phyloP scores from a whole-genome alignment of 2,888 invertebrate genomes.

The Fissipunctia ypsillon region DNA sequence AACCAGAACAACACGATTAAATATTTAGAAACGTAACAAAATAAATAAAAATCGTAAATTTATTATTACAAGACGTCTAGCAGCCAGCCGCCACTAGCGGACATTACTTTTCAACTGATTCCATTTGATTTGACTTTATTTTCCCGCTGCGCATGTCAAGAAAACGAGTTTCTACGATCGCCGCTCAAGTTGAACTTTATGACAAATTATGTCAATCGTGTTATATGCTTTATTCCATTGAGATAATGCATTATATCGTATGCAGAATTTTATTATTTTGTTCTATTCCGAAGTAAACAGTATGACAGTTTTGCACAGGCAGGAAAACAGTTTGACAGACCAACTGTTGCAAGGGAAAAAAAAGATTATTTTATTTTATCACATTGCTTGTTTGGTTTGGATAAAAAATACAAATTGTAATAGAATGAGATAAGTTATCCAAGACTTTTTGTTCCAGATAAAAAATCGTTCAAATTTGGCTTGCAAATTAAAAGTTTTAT shows the following conservation, averaged over 20 bases:
- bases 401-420: not conserved
- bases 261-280: not conserved
- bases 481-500: not conserved
- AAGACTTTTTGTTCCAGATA: not conserved
- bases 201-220: not conserved
- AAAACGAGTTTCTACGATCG: slow-evolving; percentile 39
- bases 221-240: not conserved
- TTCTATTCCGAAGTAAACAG: not conserved
- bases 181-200: slow-evolving; percentile 38
- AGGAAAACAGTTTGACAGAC: slow-evolving; percentile 29
- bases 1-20: slow-evolving; percentile 78
- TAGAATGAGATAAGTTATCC: not conserved
- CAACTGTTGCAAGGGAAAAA: slow-evolving; percentile 40
- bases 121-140: slow-evolving; percentile 71
- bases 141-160: slow-evolving; percentile 69
- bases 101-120: slow-evolving; percentile 85
- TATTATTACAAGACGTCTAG: slow-evolving; percentile 71
- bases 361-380: not conserved
- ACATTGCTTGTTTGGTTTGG: not conserved
- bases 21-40: slow-evolving; percentile 82
- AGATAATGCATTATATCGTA: slow-evolving; percentile 25
- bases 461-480: not conserved
- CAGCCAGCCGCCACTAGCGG: slow-evolving; percentile 77
- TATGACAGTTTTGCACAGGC: slow-evolving; percentile 9
- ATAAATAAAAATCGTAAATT: slow-evolving; percentile 87